These are phyloP conservation scores for Gymnoscelis rufifasciata DNA, from an alignment of 2,888 invertebrate genomes.

Conservation along the genomic window DNA sequence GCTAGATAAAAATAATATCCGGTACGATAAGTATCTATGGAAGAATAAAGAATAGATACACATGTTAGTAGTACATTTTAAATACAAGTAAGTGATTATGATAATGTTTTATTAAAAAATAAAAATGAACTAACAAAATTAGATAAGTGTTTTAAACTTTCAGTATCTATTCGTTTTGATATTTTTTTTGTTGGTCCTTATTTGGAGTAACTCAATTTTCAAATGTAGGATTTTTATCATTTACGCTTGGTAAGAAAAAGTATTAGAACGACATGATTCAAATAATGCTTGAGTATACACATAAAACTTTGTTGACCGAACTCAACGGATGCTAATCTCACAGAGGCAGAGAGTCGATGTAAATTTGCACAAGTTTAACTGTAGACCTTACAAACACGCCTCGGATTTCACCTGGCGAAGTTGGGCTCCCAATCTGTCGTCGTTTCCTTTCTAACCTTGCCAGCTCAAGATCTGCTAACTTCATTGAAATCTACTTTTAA, in stretches of 20 bases:
- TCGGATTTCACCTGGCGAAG: conserved; percentile 51
- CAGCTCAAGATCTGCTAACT: conserved; percentile 13
- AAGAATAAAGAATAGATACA: not conserved
- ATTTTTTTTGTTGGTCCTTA: too few relatives aligned
- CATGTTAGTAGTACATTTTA: too few relatives aligned
- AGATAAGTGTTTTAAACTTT: too few relatives aligned
- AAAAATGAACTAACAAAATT: too few relatives aligned
- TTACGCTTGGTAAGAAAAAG: too few relatives aligned
- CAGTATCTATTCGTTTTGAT: too few relatives aligned
- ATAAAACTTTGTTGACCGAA: conserved; percentile 42
- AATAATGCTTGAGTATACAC: conserved; percentile 4
- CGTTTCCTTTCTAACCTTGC: conserved; percentile 26
- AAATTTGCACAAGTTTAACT: conserved; percentile 58
- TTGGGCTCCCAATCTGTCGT: conserved; percentile 43
- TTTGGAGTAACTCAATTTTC: too few relatives aligned
- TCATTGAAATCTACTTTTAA: not conserved
- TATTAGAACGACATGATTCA: not conserved
- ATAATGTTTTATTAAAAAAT: too few relatives aligned
- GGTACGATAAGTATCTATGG: conserved; percentile 8
- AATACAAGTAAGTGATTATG: too few relatives aligned
- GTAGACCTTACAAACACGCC: conserved; percentile 49
- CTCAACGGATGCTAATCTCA: conserved; percentile 54
- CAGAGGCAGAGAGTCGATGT: conserved; percentile 43
- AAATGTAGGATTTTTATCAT: too few relatives aligned
- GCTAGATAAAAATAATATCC: conserved; percentile 25